These are phyloP conservation scores for Nesospiza acunhae DNA, from an alignment of 2,113 vertebrate genomes.

Conservation along the genomic window DNA sequence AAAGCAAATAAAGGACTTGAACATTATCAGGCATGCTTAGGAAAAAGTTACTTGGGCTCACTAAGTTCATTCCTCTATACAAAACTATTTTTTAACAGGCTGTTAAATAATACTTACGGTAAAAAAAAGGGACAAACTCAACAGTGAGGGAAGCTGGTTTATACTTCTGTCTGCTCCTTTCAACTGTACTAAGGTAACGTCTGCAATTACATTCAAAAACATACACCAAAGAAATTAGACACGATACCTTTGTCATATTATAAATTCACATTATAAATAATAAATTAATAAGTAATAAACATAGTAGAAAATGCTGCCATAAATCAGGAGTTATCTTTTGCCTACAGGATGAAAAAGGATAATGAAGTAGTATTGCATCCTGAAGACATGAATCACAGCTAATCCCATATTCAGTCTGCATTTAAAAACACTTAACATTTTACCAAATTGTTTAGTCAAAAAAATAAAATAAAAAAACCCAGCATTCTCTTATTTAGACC, in stretches of 20 bases:
- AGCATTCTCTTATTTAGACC: not conserved
- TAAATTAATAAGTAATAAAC: too few species aligned
- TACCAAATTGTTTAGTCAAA: not conserved
- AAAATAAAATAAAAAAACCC: not conserved
- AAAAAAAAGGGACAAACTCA: slow-evolving; percentile 98
- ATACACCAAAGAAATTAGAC: not conserved
- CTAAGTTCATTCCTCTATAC: not conserved
- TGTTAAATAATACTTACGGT: slow-evolving; percentile 84
- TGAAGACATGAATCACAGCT: not conserved
- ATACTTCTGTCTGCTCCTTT: slow-evolving; percentile 95
- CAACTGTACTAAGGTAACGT: slow-evolving; percentile 83
- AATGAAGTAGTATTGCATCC: not conserved
- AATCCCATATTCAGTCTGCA: not conserved
- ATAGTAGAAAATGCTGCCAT: not conserved
- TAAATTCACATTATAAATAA: too few species aligned
- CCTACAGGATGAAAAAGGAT: not conserved
- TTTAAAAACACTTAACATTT: not conserved
- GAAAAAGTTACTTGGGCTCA: not conserved
- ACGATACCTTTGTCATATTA: not conserved
- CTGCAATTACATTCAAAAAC: slow-evolving; percentile 70
- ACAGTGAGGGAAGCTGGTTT: slow-evolving; percentile 95
- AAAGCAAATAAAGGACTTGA: not conserved
- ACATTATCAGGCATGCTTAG: not conserved
- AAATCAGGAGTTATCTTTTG: not conserved
- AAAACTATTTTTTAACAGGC: not conserved